Percentiles rank a stretch among this genome's conserved stretches.
Conservation (phyloP, 2,113 vertebrate genomes). For the Notechis scutatus region DNA sequence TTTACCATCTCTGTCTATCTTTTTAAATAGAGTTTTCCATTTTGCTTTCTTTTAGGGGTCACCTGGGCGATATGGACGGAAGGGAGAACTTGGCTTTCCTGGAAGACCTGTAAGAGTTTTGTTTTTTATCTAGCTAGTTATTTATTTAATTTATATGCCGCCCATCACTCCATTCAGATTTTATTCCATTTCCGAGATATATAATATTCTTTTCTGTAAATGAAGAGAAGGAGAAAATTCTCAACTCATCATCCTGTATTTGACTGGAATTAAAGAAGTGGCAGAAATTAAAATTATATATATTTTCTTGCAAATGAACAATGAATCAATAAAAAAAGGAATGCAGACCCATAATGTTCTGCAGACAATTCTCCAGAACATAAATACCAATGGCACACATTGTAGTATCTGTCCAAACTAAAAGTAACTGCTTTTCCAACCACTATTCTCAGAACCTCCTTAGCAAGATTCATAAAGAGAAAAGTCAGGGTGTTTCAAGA, state of each 20-base stretch:
- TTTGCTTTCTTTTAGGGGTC: conserved; percentile 71
- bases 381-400: not conserved
- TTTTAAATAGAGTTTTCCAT: not conserved
- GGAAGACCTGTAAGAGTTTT: conserved; percentile 84
- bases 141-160: not conserved
- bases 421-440: not conserved
- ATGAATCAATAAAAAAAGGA: not conserved
- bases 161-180: not conserved
- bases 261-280: not conserved
- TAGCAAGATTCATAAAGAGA: not conserved
- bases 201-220: not conserved
- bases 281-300: not conserved
- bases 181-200: not conserved
- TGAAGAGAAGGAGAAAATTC: not conserved
- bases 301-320: not conserved
- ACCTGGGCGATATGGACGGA: conserved; percentile 74
- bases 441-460: not conserved
- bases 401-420: not conserved
- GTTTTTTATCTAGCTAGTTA: not conserved
- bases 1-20: not conserved
- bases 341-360: not conserved
- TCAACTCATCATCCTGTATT: not conserved
- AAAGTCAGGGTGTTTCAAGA: not conserved
- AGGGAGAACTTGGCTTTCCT: conserved; percentile 93
- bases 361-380: not conserved